Conservation (phyloP, 2,113 vertebrate species). For the Sardina pilchardus region DNA sequence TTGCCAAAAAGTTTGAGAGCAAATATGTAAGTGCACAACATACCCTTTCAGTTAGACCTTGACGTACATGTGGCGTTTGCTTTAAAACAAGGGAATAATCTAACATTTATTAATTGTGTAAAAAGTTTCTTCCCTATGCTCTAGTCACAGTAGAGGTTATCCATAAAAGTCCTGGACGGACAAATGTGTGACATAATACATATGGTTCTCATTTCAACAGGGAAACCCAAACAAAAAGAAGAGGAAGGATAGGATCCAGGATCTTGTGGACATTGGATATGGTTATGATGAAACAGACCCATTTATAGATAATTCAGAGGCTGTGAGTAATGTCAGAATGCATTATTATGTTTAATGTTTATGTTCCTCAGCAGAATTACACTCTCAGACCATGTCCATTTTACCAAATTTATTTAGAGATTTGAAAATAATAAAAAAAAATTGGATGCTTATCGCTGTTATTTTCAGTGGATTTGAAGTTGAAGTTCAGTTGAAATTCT, state of each 20-base stretch:
- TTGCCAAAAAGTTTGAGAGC: constrained; percentile 94
- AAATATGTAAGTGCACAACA: constrained; percentile 87
- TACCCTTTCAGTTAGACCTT: background rate
- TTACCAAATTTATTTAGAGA: background rate
- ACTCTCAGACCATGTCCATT: background rate
- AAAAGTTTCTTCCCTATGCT: background rate
- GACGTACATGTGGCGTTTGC: background rate
- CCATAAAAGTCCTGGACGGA: background rate
- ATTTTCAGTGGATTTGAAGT: background rate
- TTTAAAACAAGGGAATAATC: background rate
- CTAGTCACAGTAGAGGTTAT: background rate
- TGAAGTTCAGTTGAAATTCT: background rate
- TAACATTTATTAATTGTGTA: background rate
- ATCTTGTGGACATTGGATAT: constrained; percentile 96
- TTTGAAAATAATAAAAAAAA: background rate
- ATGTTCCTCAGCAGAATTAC: background rate
- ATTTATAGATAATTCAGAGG: constrained; percentile 98
- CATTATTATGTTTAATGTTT: background rate
- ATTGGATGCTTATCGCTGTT: background rate
- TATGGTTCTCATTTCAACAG: constrained; percentile 43
- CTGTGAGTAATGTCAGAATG: constrained; percentile 78
- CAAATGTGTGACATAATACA: background rate
- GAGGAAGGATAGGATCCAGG: constrained; percentile 93
- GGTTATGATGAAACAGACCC: constrained; percentile 97
- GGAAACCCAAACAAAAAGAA: constrained; percentile 84